Conservation (phyloP, 2,888 invertebrate genomes). For the Diploptera punctata region DNA sequence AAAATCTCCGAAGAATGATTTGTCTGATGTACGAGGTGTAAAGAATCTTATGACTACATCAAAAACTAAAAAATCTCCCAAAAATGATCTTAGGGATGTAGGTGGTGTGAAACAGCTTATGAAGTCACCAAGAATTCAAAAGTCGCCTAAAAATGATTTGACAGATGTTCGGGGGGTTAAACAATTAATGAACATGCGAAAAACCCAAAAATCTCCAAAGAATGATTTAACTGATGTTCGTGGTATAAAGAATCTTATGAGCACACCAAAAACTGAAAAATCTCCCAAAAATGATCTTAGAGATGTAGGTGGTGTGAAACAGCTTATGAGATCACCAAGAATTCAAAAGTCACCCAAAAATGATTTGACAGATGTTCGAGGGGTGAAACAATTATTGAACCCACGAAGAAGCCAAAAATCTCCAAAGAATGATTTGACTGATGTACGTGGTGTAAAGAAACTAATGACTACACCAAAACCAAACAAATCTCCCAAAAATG, state of each 20-base stretch:
- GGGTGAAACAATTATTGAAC: slow-evolving; percentile 54
- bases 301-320: slow-evolving; percentile 56
- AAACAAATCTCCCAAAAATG: slow-evolving; percentile 46
- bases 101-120: slow-evolving; percentile 55
- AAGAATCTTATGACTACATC: slow-evolving; percentile 54
- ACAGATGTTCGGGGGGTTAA: slow-evolving; percentile 47
- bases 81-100: slow-evolving; percentile 55
- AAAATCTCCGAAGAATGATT: slow-evolving; percentile 53
- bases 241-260: slow-evolving; percentile 47
- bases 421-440: slow-evolving; percentile 53
- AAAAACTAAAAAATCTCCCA: slow-evolving; percentile 51
- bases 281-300: slow-evolving; percentile 55
- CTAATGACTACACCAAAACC: slow-evolving; percentile 49
- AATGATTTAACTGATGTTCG: slow-evolving; percentile 45
- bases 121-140: slow-evolving; percentile 46
- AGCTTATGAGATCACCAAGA: slow-evolving; percentile 50
- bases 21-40: slow-evolving; percentile 56
- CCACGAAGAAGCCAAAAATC: slow-evolving; percentile 36
- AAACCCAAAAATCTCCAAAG: slow-evolving; percentile 46
- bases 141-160: slow-evolving; percentile 40
- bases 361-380: slow-evolving; percentile 54
- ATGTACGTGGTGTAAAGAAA: slow-evolving; percentile 55
- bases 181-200: slow-evolving; percentile 49
- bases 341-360: slow-evolving; percentile 54
- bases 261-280: slow-evolving; percentile 44